These are phyloP conservation scores for Psilopsiagon aurifrons DNA, from an alignment of 2,113 vertebrate genomes.

Conservation along the genomic window DNA sequence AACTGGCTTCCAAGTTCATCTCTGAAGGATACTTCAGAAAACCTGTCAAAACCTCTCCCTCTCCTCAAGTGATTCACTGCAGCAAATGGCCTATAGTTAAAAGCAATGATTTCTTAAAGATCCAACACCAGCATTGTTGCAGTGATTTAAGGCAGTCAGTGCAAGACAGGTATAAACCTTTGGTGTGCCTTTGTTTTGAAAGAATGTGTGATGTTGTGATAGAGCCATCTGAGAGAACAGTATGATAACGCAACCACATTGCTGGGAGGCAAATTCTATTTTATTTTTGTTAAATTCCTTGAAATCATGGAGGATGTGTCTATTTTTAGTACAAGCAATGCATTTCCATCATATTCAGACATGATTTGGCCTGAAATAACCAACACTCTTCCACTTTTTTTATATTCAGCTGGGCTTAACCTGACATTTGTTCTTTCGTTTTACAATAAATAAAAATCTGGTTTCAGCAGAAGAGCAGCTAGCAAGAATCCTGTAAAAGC, in stretches of 20 bases:
- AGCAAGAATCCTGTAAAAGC: conserved; percentile 2
- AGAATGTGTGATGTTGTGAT: not conserved
- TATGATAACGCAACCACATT: not conserved
- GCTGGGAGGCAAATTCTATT: not conserved
- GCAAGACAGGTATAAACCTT: not conserved
- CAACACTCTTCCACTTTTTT: not conserved
- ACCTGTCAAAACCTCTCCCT: not conserved
- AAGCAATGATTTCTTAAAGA: conserved; percentile 18
- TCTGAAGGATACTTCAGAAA: conserved; percentile 37
- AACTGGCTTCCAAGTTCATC: conserved; percentile 6
- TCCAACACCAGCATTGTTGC: not conserved
- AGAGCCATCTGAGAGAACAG: not conserved
- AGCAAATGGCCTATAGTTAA: not conserved
- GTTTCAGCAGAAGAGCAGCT: not conserved
- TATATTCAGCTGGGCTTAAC: not conserved
- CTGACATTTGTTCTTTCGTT: not conserved
- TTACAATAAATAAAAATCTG: conserved; percentile 18
- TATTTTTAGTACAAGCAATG: not conserved
- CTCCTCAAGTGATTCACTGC: not conserved
- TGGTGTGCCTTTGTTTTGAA: not conserved
- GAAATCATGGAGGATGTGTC: not conserved
- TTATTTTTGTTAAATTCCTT: conserved; percentile 2
- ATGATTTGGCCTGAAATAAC: conserved; percentile 2
- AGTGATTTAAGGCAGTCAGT: conserved; percentile 2
- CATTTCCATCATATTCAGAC: not conserved